These are phyloP conservation scores for Ditylenchus dipsaci DNA, from an alignment of 1,140 invertebrate species.

Conservation along the genomic window DNA sequence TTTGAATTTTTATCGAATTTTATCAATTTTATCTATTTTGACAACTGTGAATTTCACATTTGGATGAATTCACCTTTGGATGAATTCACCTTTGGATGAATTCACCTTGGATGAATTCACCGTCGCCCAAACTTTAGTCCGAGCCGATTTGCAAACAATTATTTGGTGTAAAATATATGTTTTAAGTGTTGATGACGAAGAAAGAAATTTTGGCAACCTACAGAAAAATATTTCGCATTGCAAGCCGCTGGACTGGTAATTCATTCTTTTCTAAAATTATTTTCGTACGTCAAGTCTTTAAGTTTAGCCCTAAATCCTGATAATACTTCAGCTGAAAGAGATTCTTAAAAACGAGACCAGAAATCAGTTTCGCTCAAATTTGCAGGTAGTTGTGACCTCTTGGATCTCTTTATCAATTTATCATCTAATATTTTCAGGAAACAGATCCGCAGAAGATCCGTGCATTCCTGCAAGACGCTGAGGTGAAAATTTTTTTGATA, in stretches of 20 bases:
- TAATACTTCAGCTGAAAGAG: slow-evolving; percentile 19
- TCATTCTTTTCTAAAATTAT: too few relatives aligned
- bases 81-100: too few relatives aligned
- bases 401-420: not conserved
- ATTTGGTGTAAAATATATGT: too few relatives aligned
- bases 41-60: too few relatives aligned
- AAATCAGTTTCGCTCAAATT: slow-evolving; percentile 23
- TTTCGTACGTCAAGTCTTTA: too few relatives aligned
- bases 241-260: slow-evolving; percentile 10
- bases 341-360: slow-evolving; percentile 20
- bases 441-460: slow-evolving; percentile 17
- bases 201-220: slow-evolving; percentile 18
- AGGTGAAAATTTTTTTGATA: slow-evolving; percentile 27
- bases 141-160: too few relatives aligned
- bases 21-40: too few relatives aligned
- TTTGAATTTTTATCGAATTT: too few relatives aligned
- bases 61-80: too few relatives aligned
- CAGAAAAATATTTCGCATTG: slow-evolving; percentile 18
- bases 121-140: too few relatives aligned
- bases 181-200: slow-evolving; percentile 14
- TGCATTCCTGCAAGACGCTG: slow-evolving; percentile 26
- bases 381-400: slow-evolving; percentile 14
- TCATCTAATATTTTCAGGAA: slow-evolving; percentile 21
- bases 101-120: too few relatives aligned
- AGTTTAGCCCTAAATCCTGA: slow-evolving; percentile 12